Base-by-base conservation (phyloP, 2,888 invertebrate species). In the Agelastica alni region DNA sequence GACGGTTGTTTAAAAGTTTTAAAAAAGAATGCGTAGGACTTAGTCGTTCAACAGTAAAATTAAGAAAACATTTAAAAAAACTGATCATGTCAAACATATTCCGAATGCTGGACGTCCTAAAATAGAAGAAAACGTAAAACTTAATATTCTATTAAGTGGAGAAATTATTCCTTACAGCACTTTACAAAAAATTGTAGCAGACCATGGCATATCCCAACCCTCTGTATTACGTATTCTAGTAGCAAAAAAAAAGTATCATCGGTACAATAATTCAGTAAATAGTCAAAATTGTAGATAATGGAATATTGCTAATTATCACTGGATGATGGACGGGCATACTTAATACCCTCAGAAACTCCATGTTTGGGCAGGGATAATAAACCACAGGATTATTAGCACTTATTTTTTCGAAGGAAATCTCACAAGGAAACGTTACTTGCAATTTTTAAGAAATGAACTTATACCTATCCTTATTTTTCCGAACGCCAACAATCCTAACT, bases 111-210 rank as follows among this genome's bases (percentile, higher is more conserved):
- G 1, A 22, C 22, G 1, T 22, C 22, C 22, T 22, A 22, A 22
- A 2, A 12, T 34, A 34, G 7, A 7, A 34, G 34, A 22, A 22
- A 6, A 22, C n/a, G n/a, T n/a, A n/a, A n/a, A n/a, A n/a, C n/a
- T n/a, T n/a, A n/a, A n/a, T n/a, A n/a, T n/a, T n/a, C n/a, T n/a
- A n/a, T n/a, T n/a, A n/a, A n/a, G n/a, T n/a, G n/a, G n/a, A n/a
- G n/a, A n/a, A n/a, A n/a, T n/a, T n/a, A n/a, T n/a, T 6, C 22
- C 7, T 22, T 1, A 22, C 7, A 47, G 20, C 22, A 34, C 13
- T 46, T 36, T 36, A 46, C 45, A 5, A n/a, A n/a, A 43, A 14
- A 43, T 43, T 43, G 26, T 1, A 28, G 26, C 28, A 26, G 28
- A 28, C 26, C 12, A 12, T 13, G 26, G 6, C 28, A 13, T 14